Percentiles rank a stretch among this genome's conserved stretches.
Conservation (phyloP, 2,797 vertebrate genomes). For the Neosilurus mollespiculum region DNA sequence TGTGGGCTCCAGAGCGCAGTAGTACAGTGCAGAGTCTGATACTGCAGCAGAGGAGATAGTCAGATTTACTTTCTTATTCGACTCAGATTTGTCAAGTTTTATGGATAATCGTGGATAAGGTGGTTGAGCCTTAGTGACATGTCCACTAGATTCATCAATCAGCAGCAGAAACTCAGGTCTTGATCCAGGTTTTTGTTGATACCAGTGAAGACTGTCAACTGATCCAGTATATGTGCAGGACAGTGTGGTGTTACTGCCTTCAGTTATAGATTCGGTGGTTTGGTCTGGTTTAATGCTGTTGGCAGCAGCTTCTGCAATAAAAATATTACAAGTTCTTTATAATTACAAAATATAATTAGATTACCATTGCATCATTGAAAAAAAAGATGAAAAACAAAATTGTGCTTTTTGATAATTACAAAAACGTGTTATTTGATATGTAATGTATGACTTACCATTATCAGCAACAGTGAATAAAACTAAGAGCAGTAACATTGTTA, state of each 20-base stretch:
- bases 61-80: background rate
- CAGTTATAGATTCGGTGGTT: background rate
- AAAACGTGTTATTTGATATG: too few relatives aligned
- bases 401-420: too few relatives aligned
- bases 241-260: background rate
- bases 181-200: conserved; percentile 37
- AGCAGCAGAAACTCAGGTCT: conserved; percentile 32
- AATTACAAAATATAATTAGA: too few relatives aligned
- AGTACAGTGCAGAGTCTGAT: background rate
- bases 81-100: too few relatives aligned
- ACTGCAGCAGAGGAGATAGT: background rate
- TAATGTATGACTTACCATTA: background rate
- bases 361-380: too few relatives aligned
- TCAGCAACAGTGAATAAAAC: background rate
- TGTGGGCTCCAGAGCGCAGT: too few relatives aligned
- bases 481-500: background rate
- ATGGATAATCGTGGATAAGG: background rate
- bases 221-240: background rate
- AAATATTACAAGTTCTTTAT: too few relatives aligned
- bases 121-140: too few relatives aligned
- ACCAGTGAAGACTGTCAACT: conserved; percentile 34
- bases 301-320: too few relatives aligned
- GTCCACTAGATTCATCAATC: background rate
- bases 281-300: background rate
- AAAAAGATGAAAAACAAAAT: too few relatives aligned